These are phyloP conservation scores for Aporophyla lueneburgensis DNA, from an alignment of 2,888 invertebrate genomes.

Conservation along the genomic window DNA sequence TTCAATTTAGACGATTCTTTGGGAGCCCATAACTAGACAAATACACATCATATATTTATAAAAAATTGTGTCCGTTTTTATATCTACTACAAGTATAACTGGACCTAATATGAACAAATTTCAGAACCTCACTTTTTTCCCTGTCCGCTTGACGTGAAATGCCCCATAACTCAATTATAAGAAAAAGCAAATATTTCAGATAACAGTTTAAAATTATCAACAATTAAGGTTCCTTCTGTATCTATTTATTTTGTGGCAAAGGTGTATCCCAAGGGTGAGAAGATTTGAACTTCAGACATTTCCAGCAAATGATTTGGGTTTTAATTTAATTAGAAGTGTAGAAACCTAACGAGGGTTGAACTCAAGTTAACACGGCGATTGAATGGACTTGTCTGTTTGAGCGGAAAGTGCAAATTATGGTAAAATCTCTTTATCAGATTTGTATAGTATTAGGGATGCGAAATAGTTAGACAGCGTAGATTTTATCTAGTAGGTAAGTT, in stretches of 20 bases:
- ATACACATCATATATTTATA: too few species aligned
- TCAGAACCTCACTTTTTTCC: too few species aligned
- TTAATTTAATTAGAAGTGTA: constrained; percentile 74
- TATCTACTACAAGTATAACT: too few species aligned
- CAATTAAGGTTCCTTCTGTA: too few species aligned
- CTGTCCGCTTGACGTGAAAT: too few species aligned
- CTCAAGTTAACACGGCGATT: constrained; percentile 67
- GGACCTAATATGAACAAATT: too few species aligned
- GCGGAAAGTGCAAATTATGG: constrained; percentile 37
- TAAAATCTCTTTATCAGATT: constrained; percentile 13
- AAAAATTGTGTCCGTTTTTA: too few species aligned
- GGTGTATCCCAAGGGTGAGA: constrained; percentile 13
- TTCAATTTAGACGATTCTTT: too few species aligned
- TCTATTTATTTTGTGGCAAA: neutral
- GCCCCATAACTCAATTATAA: too few species aligned
- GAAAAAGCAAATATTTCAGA: too few species aligned
- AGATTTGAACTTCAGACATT: constrained; percentile 46
- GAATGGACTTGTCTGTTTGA: constrained; percentile 46
- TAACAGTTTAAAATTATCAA: too few species aligned
- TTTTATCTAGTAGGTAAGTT: neutral
- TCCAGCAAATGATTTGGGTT: constrained; percentile 67
- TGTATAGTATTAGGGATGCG: neutral
- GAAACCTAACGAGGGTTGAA: constrained; percentile 69
- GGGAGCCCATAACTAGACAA: too few species aligned
- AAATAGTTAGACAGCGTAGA: neutral